Evolutionary conservation across 2,113 vertebrate species (phyloP), one percentile per base, ranked within the genome.

Genomic region (Scolopax mira): DNA sequence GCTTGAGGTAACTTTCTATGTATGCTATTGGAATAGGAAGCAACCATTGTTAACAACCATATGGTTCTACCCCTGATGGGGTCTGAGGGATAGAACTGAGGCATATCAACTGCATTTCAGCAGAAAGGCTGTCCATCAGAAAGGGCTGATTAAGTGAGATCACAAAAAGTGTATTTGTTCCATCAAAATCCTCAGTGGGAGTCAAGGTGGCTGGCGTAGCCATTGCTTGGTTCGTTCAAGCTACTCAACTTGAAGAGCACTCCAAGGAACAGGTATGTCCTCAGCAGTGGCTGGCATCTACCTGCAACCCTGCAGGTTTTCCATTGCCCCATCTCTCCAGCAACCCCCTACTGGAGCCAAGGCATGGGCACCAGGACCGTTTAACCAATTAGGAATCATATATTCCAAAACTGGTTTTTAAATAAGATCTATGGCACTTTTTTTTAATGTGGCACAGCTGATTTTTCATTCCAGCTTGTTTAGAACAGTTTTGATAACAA

Each of bases 401-500:
- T 30, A 49, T 46, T 70, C 12, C 46, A 78, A 78, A 92, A 51
- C 7, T 39, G 7, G 0, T 91, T 66, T 66, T 78, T 4, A 83
- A 69, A 57, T 65, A 25, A 83, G 54, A 37, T 35, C 7, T 35
- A 31, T 80, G 25, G 23, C 3, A 42, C 41, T 30, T 39, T 75
- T 72, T 62, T 25, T 79, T 64, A 42, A 51, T 70, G 11, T 65
- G 23, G 27, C 17, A 88, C 66, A 83, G 17, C 25, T 85, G 46
- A 35, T 62, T 88, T 96, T 90, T 90, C 39, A 60, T 72, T 81
- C 44, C 35, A 77, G 28, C 44, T 86, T 86, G 18, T 44, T 92
- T 86, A 83, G 58, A 95, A 72, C 44, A 65, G 69, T 64, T 96
- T 92, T 89, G 70, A 72, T 89, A 88, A 75, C 21, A 79, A 94